phyloP scores from a whole-genome alignment of 2,888 invertebrate species.

The Seira ritae region DNA sequence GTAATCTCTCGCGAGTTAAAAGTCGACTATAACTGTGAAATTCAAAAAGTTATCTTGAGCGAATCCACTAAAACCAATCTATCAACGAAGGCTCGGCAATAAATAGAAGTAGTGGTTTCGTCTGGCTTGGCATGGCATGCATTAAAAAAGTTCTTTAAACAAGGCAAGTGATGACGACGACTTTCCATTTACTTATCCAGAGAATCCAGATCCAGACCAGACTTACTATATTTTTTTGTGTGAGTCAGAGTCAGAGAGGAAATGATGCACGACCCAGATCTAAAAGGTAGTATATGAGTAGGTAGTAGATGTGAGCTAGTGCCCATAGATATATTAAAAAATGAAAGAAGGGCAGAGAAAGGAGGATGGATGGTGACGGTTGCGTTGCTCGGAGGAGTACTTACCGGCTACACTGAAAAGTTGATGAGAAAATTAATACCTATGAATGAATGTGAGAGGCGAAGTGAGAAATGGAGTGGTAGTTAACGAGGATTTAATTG shows the following conservation, averaged over 20 bases:
- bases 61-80: no score
- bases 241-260: background rate
- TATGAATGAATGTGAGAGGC: constrained; percentile 65
- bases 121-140: background rate
- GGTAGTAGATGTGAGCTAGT: no score
- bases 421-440: constrained; percentile 73
- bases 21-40: no score
- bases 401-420: constrained; percentile 43
- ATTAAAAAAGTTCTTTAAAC: background rate
- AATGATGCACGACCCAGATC: background rate
- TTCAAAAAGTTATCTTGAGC: no score
- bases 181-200: background rate
- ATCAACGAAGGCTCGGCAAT: no score
- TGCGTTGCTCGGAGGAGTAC: background rate
- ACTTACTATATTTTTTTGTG: background rate
- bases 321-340: background rate
- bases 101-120: no score
- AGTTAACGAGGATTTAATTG: constrained; percentile 74
- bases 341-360: background rate
- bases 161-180: background rate
- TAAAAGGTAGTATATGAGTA: no score
- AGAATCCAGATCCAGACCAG: no score
- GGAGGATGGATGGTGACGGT: constrained; percentile 1
- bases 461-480: constrained; percentile 69
- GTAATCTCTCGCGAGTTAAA: no score